Evolutionary conservation across 2,113 vertebrate species (phyloP), one percentile per base, ranked within the genome.

Genomic region (Sphaerodactylus townsendi): DNA sequence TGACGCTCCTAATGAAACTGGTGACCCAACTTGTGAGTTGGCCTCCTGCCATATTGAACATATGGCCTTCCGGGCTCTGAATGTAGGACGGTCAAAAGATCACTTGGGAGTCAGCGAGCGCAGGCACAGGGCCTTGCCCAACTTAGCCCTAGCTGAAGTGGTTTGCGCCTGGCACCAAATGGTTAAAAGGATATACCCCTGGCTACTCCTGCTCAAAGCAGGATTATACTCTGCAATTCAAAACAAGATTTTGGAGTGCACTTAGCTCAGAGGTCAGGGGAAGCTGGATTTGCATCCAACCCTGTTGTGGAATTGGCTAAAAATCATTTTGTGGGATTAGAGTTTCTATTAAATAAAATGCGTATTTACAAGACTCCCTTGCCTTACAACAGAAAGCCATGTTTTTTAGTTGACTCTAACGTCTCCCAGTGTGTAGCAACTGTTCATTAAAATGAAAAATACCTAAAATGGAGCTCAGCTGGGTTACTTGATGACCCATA

Each of bases 251-350:
- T 83, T 6, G 33, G 72, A 17, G 3, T n/a, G 72, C 10, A n/a
- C 23, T 68, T 76, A 80, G 50, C 11, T 59, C 44, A 39, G 65
- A 50, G 44, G 62, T 37, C 80, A 1, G 19, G 59, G 78, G 35
- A 80, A 70, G 33, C 0, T 14, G 19, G 13, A 59, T 85, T 83
- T 86, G 14, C 10, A 50, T 44, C 15, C 17, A 62, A 19, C 23
- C 80, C 75, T 25, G 14, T 75, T 87, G 86, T 50, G 79, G 66
- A 87, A 33, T 19, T 35, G 35, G 65, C 10, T 44, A 90, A 81
- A 59, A 77, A 69, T 41, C 2, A 56, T 81, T 92, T 88, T 50
- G 82, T 65, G 70, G 69, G 33, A 68, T 81, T 84, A 56, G 53
- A 71, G 66, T 64, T 39, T 0, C 1, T 81, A 44, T 72, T 6